These are phyloP conservation scores for Muscidifurax raptorellus DNA, from an alignment of 1,140 invertebrate genomes.

Conservation along the genomic window DNA sequence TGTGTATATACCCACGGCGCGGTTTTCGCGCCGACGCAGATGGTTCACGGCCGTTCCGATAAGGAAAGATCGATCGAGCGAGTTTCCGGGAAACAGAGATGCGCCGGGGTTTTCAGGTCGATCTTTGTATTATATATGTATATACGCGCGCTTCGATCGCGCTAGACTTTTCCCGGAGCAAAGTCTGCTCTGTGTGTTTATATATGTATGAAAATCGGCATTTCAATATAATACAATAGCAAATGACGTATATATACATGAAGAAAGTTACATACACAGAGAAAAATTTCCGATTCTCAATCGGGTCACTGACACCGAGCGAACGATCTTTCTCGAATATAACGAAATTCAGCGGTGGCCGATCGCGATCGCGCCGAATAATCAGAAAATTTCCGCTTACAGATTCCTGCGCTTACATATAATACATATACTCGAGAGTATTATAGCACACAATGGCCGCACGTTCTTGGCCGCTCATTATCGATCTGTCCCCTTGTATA, in stretches of 20 bases:
- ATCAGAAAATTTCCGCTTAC: slow-evolving; percentile 15
- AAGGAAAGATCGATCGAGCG: slow-evolving; percentile 45
- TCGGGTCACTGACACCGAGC: background rate
- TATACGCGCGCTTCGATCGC: background rate
- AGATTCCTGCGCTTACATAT: background rate
- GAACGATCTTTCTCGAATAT: background rate
- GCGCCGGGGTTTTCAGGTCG: background rate
- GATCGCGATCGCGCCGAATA: background rate
- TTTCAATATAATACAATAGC: too few relatives aligned
- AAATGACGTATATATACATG: too few relatives aligned
- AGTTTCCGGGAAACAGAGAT: slow-evolving; percentile 33
- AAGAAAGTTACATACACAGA: too few relatives aligned
- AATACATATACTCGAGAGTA: too few relatives aligned
- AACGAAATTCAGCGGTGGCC: background rate
- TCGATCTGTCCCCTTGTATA: slow-evolving; percentile 4
- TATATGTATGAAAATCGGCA: too few relatives aligned
- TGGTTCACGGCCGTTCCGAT: slow-evolving; percentile 43
- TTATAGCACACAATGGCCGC: background rate
- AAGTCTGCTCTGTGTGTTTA: too few relatives aligned
- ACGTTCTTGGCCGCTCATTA: slow-evolving; percentile 12
- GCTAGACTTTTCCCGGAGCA: background rate
- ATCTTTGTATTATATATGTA: background rate
- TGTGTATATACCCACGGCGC: slow-evolving; percentile 46
- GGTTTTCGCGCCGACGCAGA: slow-evolving; percentile 46
- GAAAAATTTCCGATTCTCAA: background rate